Conservation (phyloP, 1,140 invertebrate species). For the Ceratina japonica region DNA sequence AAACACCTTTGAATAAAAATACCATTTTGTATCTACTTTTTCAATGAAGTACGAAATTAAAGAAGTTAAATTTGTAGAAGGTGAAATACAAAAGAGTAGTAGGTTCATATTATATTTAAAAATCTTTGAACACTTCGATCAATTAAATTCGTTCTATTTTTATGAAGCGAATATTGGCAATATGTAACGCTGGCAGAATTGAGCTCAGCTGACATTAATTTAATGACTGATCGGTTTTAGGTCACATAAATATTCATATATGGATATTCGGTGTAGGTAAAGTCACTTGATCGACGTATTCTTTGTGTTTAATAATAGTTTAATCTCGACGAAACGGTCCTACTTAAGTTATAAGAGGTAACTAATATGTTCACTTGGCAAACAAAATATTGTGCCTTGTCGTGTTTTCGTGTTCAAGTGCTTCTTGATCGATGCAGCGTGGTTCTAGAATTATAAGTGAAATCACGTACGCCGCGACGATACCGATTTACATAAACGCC, state of each 20-base stretch:
- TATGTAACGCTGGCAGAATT: not conserved
- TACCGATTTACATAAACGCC: conserved; percentile 3
- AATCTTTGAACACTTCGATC: too few relatives aligned
- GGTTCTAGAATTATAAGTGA: not conserved
- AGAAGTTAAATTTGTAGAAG: too few relatives aligned
- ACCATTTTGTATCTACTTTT: too few relatives aligned
- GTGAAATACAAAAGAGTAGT: too few relatives aligned
- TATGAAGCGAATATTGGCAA: too few relatives aligned
- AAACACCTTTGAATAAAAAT: too few relatives aligned
- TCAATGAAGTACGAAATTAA: not conserved
- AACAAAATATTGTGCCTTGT: not conserved
- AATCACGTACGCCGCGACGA: not conserved
- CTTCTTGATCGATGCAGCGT: too few relatives aligned
- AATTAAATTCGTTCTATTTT: too few relatives aligned
- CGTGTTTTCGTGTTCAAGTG: not conserved
- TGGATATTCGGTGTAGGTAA: not conserved
- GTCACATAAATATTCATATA: not conserved
- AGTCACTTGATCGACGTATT: not conserved
- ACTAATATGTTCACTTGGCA: not conserved
- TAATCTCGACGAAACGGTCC: not conserved
- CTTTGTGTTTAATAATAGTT: not conserved
- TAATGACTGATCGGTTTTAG: not conserved
- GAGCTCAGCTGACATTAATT: not conserved
- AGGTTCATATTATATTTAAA: too few relatives aligned
- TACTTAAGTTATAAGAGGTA: not conserved